Conservation (phyloP, 2,113 vertebrate genomes). For the Scalopus aquaticus region DNA sequence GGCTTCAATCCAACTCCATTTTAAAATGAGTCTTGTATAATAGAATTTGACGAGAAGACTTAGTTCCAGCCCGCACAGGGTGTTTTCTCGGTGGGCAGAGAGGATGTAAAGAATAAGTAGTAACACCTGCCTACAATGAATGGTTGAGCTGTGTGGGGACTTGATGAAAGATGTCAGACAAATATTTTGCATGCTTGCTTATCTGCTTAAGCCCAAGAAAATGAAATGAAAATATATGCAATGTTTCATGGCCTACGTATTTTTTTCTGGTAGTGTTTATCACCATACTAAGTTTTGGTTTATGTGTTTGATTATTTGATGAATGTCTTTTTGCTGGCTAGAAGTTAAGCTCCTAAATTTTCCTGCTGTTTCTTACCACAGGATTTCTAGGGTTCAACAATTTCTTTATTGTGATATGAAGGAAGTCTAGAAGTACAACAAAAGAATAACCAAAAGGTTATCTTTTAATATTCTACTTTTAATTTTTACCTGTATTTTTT, state of each 20-base stretch:
- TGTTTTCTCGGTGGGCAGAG: neutral
- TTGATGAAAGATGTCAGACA: neutral
- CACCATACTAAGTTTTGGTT: neutral
- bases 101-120: neutral
- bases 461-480: neutral
- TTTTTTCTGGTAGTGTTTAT: neutral
- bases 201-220: neutral
- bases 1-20: neutral
- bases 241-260: neutral
- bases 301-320: neutral
- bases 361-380: neutral
- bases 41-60: neutral
- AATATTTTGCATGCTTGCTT: neutral
- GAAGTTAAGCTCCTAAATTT: neutral
- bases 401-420: neutral
- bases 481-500: neutral
- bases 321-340: neutral
- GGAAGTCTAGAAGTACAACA: neutral
- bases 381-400: neutral
- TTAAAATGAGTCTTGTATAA: neutral
- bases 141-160: neutral
- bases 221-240: neutral
- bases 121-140: neutral
- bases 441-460: neutral
- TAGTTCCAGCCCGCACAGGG: neutral